phyloP scores from a whole-genome alignment of 1,140 invertebrate species.

The Ostrea denselamellosa region DNA sequence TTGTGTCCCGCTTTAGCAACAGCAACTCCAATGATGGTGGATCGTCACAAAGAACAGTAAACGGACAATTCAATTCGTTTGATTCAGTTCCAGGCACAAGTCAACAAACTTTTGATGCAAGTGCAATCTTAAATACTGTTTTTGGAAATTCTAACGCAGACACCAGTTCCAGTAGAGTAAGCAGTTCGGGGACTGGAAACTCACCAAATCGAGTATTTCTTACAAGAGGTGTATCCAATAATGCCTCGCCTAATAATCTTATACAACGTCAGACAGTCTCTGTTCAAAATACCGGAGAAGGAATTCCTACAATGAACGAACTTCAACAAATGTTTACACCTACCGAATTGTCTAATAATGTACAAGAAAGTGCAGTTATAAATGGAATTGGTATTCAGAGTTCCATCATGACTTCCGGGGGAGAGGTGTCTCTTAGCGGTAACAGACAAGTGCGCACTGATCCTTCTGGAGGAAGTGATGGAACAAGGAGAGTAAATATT shows the following conservation, averaged over 20 bases:
- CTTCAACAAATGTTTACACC: constrained; percentile 30
- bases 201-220: neutral
- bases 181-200: neutral
- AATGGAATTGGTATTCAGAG: neutral
- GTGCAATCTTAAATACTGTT: neutral
- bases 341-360: neutral
- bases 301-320: neutral
- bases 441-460: neutral
- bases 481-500: neutral
- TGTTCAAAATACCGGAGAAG: neutral
- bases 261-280: neutral
- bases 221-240: constrained; percentile 6
- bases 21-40: neutral
- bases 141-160: neutral
- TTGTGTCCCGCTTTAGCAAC: constrained; percentile 18
- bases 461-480: neutral
- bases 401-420: neutral
- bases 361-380: neutral
- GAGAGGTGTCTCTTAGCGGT: neutral
- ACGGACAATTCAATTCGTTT: constrained; percentile 21
- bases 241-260: neutral
- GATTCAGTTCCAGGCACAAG: neutral
- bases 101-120: neutral
- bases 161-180: neutral
- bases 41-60: neutral